phyloP scores from a whole-genome alignment of 2,888 invertebrate species.

The Hipparchia sbordonii region DNA sequence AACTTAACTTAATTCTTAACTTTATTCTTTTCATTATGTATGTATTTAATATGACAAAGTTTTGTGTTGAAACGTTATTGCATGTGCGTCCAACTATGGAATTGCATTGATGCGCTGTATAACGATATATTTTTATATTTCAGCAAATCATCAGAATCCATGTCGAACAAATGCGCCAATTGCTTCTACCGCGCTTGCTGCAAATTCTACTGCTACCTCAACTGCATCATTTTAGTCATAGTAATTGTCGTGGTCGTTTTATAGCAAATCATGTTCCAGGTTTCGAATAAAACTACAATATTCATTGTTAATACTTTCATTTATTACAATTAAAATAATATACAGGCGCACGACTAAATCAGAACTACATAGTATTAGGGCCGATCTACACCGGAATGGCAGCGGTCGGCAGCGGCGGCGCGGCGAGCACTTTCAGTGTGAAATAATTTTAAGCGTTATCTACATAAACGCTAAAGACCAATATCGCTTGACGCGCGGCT shows the following conservation, averaged over 20 bases:
- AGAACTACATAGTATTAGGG: not conserved
- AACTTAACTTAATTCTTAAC: too few relatives aligned
- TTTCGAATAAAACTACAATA: conserved; percentile 28
- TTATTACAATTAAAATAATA: conserved; percentile 25
- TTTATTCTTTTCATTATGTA: too few relatives aligned
- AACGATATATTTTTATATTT: conserved; percentile 27
- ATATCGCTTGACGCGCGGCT: too few relatives aligned
- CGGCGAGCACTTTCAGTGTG: too few relatives aligned
- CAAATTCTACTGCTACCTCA: conserved; percentile 61
- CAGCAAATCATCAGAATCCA: conserved; percentile 43
- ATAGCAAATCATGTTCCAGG: not conserved
- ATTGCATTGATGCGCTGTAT: too few relatives aligned
- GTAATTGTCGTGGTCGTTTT: conserved; percentile 41
- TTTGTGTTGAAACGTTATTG: too few relatives aligned
- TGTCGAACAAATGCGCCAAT: conserved; percentile 49
- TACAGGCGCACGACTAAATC: not conserved
- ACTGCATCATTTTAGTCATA: conserved; percentile 51
- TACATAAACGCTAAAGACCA: too few relatives aligned
- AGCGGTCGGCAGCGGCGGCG: too few relatives aligned
- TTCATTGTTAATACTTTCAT: conserved; percentile 15
- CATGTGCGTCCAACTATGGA: too few relatives aligned
- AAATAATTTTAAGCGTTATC: too few relatives aligned
- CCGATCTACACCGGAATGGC: too few relatives aligned
- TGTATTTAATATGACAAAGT: too few relatives aligned
- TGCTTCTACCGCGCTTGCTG: conserved; percentile 62